Evolutionary conservation across 2,113 vertebrate genomes (phyloP).

Genomic region (Smithornis capensis): DNA sequence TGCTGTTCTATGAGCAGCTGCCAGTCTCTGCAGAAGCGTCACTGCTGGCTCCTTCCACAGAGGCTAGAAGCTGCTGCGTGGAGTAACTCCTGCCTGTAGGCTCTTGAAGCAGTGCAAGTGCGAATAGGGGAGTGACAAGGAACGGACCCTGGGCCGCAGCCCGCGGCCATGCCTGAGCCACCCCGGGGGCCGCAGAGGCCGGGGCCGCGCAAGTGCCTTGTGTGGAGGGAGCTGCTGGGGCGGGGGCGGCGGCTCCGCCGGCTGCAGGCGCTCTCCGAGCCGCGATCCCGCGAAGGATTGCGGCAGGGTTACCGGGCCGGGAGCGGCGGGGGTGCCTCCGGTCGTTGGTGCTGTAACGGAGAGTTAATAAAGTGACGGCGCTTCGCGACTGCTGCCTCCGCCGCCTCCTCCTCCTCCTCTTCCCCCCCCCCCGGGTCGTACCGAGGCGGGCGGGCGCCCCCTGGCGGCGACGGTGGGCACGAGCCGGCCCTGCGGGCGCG

Average conservation of each 20-base stretch:
- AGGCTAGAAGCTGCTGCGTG: background rate
- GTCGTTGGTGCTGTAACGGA: background rate
- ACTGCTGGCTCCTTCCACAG: fast-evolving
- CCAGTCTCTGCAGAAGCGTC: background rate
- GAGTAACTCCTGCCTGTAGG: background rate
- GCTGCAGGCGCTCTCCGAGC: background rate
- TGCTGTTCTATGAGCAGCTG: background rate
- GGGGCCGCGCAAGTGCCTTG: conserved; percentile 18
- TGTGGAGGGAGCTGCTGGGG: background rate
- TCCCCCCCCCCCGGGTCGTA: background rate
- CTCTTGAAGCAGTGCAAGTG: fast-evolving
- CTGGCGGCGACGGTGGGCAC: fast-evolving
- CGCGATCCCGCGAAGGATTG: background rate
- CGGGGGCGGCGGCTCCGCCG: too few relatives aligned
- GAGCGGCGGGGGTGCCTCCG: background rate
- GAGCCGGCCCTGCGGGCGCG: background rate
- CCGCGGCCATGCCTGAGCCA: fast-evolving
- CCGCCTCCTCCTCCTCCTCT: background rate
- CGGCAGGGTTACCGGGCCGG: background rate
- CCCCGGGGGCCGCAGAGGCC: fast-evolving
- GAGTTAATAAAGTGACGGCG: background rate
- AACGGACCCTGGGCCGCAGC: fast-evolving
- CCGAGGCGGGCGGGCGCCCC: background rate
- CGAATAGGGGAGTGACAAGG: too few relatives aligned
- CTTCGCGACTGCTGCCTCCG: background rate